Base-by-base conservation (phyloP, 2,888 invertebrate genomes). In the Pyralis farinalis region DNA sequence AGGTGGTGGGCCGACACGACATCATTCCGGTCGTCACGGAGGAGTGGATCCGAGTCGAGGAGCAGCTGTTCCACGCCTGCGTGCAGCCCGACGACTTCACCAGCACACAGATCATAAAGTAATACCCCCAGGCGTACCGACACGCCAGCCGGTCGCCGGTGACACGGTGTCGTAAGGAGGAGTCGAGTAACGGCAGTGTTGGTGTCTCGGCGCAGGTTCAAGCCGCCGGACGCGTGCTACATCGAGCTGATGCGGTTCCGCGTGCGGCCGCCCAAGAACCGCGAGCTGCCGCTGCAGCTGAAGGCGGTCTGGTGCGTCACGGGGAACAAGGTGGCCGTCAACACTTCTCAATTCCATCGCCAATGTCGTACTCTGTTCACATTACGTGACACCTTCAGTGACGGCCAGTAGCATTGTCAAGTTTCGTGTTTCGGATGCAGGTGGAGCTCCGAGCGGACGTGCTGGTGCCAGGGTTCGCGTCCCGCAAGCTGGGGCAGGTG, bases 11-110 rank as follows among this genome's bases (percentile, higher is more conserved):
- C 0, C 91, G 99, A 2, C 98, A 98, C 82, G 99, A 99, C 85
- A 99, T 99, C 76, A 98, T 99, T 73, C 99, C 99, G 12, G 97
- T 97, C 10, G 96, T 96, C 47, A 99, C 99, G 0, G 99, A 99
- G 85, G 98, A 99, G 85, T 99, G 99, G 99, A 99, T 99, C 69
- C 93, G 97, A 29, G 92, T 99, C 40, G 98, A 99, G 86, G 92
- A 94, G 35, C 93, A 96, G 0, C 98, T 98, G 79, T 98, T 99
- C 80, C 98, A 99, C 85, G 94, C 94, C 40, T 96, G 96, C 72
- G 96, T 99, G 37, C 96, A 98, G 69, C 95, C 95, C 59, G 95
- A 96, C 46, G 97, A 97, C 60, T 99, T 97, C 77, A 93, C 96
- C 50, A 91, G 91, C 49, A 93, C 95, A 30, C 94, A 95, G 76